These are phyloP conservation scores for Maccullochella peelii DNA, from an alignment of 2,113 vertebrate species.

Conservation along the genomic window DNA sequence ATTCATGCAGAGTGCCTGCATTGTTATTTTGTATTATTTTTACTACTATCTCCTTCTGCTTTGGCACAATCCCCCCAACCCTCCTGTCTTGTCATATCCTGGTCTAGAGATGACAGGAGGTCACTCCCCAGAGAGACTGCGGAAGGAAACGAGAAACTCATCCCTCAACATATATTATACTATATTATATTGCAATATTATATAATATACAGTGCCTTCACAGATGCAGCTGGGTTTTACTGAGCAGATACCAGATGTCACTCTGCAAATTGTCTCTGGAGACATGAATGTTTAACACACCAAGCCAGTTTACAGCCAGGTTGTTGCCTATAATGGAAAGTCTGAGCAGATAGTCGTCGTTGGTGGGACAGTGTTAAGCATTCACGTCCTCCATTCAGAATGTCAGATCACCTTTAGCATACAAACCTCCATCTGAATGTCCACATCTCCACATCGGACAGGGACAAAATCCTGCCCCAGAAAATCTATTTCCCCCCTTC, in stretches of 20 bases:
- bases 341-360: background rate
- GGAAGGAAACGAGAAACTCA: constrained; percentile 34
- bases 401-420: background rate
- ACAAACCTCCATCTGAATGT: background rate
- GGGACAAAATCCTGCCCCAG: background rate
- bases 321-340: background rate
- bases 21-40: background rate
- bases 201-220: background rate
- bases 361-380: background rate
- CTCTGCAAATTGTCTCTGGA: background rate
- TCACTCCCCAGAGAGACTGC: background rate
- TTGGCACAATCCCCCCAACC: background rate
- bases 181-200: background rate
- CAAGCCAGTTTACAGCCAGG: background rate
- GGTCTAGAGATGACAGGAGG: background rate
- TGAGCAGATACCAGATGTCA: background rate
- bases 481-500: background rate
- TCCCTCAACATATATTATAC: constrained; percentile 3
- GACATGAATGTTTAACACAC: background rate
- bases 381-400: background rate
- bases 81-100: background rate
- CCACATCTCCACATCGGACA: constrained; percentile 1
- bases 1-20: background rate
- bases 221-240: background rate
- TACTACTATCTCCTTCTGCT: background rate